Base-by-base conservation (phyloP, 2,888 invertebrate species). In the Melikaiella ostensackeni region DNA sequence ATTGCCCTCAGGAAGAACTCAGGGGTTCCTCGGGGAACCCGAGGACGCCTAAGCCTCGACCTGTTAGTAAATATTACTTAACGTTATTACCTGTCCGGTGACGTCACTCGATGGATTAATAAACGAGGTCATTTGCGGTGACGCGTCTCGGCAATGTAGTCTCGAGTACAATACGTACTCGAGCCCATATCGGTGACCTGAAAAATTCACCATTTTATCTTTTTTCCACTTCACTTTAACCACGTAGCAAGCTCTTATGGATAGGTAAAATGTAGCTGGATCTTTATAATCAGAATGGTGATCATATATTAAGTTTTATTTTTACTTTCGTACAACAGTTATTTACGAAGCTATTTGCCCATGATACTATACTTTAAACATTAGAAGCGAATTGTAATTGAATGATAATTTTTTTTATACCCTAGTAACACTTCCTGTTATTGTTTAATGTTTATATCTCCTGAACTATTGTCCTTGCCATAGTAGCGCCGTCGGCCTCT, bases 61-160 rank as follows among this genome's bases (percentile, higher is more conserved):
- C 85, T 83, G 84, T 86, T 85, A 84, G 85, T 86, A 86, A 87
- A 87, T 87, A 87, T 87, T 87, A 87, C 87, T 87, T 86, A 87
- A 86, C 84, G 82, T 87, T 87, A 87, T 87, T 87, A 85, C 83
- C 81, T 81, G 82, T 55, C 82, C 76, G 61, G 64, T 85, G 84
- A 86, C 85, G 83, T 84, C 84, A 83, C 77, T 70, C 59, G 80
- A 77, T 78, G 80, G 75, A 82, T 84, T 84, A 86, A 85, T 84
- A 81, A 85, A 85, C 81, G 84, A 82, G 81, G 77, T 81, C 81
- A 74, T 83, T 80, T 80, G 77, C 74, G 78, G 66, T 62, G 70
- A 70, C 50, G 70, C 46, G 50, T 30, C 46, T 50, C 50, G 46
- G 46, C 46, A 46, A 70, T 70, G 33, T 70, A 70, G 46, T 50